Evolutionary conservation across 2,888 invertebrate genomes (phyloP).

Genomic region (Hirtodrosophila histrioides): DNA sequence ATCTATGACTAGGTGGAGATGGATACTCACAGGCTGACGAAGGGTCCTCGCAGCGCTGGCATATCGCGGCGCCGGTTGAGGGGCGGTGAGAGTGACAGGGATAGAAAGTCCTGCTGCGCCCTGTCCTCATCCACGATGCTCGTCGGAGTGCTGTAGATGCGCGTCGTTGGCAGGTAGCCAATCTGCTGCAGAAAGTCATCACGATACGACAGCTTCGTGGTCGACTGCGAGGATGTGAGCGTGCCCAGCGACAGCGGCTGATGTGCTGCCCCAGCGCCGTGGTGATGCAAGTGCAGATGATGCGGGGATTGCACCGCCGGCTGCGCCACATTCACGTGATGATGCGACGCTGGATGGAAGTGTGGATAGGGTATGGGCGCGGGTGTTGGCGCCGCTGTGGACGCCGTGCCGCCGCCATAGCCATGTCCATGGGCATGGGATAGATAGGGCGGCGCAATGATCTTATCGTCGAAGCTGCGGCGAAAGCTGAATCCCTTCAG

Average conservation of each 20-base stretch:
- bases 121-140: constrained; percentile 82
- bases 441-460: constrained; percentile 73
- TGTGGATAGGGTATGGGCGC: constrained; percentile 73
- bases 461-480: constrained; percentile 83
- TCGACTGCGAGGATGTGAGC: constrained; percentile 81
- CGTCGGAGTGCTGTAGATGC: constrained; percentile 82
- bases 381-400: constrained; percentile 17
- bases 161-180: constrained; percentile 83
- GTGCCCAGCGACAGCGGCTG: constrained; percentile 67
- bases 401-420: constrained; percentile 10
- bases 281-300: constrained; percentile 76
- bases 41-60: constrained; percentile 84
- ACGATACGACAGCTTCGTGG: constrained; percentile 83
- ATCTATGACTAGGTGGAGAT: constrained; percentile 13
- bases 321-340: constrained; percentile 44
- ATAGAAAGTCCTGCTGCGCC: constrained; percentile 84
- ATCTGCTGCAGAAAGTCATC: constrained; percentile 84
- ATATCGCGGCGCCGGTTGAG: constrained; percentile 84
- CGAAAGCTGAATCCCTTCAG: constrained; percentile 83
- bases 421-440: constrained; percentile 54
- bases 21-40: constrained; percentile 84
- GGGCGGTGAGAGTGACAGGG: constrained; percentile 84
- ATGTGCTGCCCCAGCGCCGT: constrained; percentile 36
- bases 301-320: constrained; percentile 53
- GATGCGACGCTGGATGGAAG: constrained; percentile 68